These are phyloP conservation scores for Yoshiicerus persimilis DNA, from an alignment of 1,140 invertebrate species.

Conservation along the genomic window DNA sequence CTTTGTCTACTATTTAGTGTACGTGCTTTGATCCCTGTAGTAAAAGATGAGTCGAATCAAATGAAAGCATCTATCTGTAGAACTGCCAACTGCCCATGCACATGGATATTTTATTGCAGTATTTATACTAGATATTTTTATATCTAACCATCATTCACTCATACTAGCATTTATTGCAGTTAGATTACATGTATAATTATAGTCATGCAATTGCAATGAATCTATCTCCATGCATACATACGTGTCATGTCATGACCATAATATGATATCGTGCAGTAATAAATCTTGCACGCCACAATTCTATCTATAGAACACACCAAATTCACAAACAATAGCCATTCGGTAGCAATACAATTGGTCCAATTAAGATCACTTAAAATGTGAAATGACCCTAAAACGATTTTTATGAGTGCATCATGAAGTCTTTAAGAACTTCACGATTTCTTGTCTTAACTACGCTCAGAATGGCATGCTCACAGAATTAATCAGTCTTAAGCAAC, in stretches of 20 bases:
- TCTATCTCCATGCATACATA: neutral
- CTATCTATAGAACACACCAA: neutral
- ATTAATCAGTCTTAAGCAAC: neutral
- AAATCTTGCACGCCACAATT: neutral
- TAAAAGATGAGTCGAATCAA: neutral
- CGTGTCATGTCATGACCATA: conserved; percentile 13
- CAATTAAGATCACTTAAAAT: neutral
- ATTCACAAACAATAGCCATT: neutral
- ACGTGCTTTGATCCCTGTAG: neutral
- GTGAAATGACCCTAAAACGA: neutral
- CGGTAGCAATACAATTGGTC: conserved; percentile 16
- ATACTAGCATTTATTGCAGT: neutral
- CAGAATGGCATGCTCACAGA: neutral
- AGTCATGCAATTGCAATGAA: neutral
- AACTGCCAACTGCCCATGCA: too few relatives aligned
- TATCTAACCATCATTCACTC: neutral
- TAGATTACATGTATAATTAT: too few relatives aligned
- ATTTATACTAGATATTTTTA: neutral
- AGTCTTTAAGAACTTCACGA: conserved; percentile 1
- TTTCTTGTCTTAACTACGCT: neutral
- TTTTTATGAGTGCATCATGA: conserved; percentile 11
- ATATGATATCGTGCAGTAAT: neutral
- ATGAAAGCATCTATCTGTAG: neutral
- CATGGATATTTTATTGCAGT: neutral
- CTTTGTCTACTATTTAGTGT: neutral